Base-by-base conservation (phyloP, 2,797 vertebrate species). In the Coracias cyanogaster region DNA sequence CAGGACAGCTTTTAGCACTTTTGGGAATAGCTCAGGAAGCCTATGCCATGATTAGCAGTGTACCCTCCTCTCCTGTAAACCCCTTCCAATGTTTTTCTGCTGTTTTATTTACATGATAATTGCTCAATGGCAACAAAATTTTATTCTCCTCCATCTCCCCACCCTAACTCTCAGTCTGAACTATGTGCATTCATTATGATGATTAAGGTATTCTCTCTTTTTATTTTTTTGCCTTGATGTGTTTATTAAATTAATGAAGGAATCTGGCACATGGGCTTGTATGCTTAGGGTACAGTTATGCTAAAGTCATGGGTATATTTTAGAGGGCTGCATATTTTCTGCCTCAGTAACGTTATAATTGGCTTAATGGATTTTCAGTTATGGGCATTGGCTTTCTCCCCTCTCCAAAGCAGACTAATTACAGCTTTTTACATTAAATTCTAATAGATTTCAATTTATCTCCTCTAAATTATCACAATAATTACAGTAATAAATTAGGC, bases 181-280 rank as follows among this genome's bases (percentile, higher is more conserved):
- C 96, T 95, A 79, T 94, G 51, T 97, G 98, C 97, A 98, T 98
- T 98, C 97, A 99, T 99, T 98, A 98, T 94, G 97, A 97, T 96
- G 97, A 98, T 98, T 98, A 98, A 98, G 98, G 98, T 95, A 96
- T 98, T 96, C 93, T 97, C 97, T 97, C 98, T 97, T 98, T 21
- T 45, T 45, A 31, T 64, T 90, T 37, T 33, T 48, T 98, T 98
- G 97, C 97, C 98, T 98, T 98, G 98, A 98, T 98, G 98, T 98
- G 98, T 98, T 99, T 98, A 98, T 99, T 99, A 98, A 98, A 98
- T 99, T 98, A 99, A 98, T 97, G 94, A 98, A 98, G 97, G 97
- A 98, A 98, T 97, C 96, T 98, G 98, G 98, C 98, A 98, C 98
- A 98, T 97, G 97, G 96, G 96, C 98, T 97, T 98, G 96, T 94